Base-by-base conservation (phyloP, 92 coral and sea anemone species). In the Epizoanthus ramosus region DNA sequence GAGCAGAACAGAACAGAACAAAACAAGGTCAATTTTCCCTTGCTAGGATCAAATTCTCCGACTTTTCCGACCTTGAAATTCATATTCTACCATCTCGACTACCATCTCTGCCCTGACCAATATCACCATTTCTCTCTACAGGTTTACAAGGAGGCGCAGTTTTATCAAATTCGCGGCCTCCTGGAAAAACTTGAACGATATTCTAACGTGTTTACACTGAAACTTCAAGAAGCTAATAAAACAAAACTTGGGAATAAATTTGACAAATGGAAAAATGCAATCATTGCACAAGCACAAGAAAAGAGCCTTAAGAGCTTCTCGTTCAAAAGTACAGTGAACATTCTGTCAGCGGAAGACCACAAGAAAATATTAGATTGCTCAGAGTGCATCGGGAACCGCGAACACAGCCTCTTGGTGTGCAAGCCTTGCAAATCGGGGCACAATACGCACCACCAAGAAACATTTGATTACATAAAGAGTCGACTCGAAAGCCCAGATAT, bases 101-200 rank as follows among this genome's bases (percentile, higher is more conserved):
- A 4, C 21, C n/a, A n/a, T n/a, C n/a, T 39, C 14, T 2, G 31
- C 31, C 39, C 56, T 60, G 50, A 22, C 76, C 50, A 21, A 19
- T 8, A 52, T 43, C 59, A 7, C 9, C 24, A 21, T 39, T 0
- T 19, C 57, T 73, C 61, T 28, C 35, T 74, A 19, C 75, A 95
- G 98, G 98, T 95, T 45, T 96, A 93, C 91, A 90, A 90, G 56
- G 98, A 96, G 57, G 98, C 98, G 8, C 88, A 89, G 80, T 96
- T 88, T 83, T 93, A 94, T 88, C 98, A 91, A 85, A 87, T 96
- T 41, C 84, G 83, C 63, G 92, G 92, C 17, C 74, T 96, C 25
- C 81, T 92, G n/a, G 87, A 92, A 54, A 93, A 58, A 59, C 93
- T 96, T 19, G 98, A 96, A 71, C 89, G 94, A 41, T 89, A 89